phyloP scores from a whole-genome alignment of 2,113 vertebrate genomes.

The Suncus etruscus region DNA sequence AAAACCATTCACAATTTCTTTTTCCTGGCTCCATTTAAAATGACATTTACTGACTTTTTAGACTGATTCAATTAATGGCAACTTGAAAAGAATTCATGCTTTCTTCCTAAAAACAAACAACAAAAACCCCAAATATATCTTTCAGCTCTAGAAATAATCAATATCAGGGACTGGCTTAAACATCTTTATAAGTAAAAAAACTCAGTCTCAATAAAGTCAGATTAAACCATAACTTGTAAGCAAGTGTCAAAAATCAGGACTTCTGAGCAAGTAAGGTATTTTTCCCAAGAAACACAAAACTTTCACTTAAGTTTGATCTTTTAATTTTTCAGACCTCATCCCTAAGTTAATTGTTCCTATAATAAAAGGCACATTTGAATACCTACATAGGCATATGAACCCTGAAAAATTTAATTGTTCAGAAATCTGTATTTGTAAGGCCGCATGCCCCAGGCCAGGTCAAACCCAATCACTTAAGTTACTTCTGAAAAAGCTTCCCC shows the following conservation, averaged over 20 bases:
- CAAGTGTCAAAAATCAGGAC: neutral
- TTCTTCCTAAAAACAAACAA: neutral
- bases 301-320: neutral
- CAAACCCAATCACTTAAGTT: slow-evolving; percentile 31
- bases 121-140: neutral
- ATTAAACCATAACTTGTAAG: slow-evolving; percentile 23
- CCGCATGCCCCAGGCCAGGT: neutral
- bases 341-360: slow-evolving; percentile 31
- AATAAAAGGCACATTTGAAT: neutral
- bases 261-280: neutral
- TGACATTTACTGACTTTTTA: slow-evolving; percentile 32
- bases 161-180: neutral
- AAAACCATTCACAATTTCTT: neutral
- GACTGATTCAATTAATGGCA: slow-evolving; percentile 20
- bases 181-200: neutral
- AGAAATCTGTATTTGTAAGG: slow-evolving; percentile 42
- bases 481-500: slow-evolving; percentile 36
- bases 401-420: slow-evolving; percentile 35
- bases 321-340: neutral
- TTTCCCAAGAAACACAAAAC: neutral
- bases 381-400: neutral
- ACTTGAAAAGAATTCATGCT: slow-evolving; percentile 15
- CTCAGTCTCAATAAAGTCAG: neutral
- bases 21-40: neutral
- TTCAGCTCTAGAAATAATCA: slow-evolving; percentile 10